phyloP scores from a whole-genome alignment of 2,797 vertebrate genomes.

The Knipowitschia caucasica region DNA sequence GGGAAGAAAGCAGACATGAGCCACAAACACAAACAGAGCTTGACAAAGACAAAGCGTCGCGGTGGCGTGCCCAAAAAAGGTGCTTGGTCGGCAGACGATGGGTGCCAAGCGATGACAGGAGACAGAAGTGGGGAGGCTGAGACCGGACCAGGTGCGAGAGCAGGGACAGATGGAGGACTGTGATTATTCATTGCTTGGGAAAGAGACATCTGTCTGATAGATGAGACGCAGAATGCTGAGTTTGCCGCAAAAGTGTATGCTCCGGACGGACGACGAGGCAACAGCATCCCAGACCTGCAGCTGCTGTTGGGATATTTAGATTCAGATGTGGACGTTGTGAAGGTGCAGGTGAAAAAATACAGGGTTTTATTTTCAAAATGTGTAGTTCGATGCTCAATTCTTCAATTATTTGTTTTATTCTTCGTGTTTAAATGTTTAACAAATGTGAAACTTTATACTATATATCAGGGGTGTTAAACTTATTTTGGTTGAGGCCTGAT shows the following conservation, averaged over 20 bases:
- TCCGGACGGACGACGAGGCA: slow-evolving; percentile 30
- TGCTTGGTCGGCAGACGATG: slow-evolving; percentile 65
- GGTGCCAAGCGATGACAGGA: slow-evolving; percentile 60
- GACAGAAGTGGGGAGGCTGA: slow-evolving; percentile 70
- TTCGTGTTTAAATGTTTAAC: no score
- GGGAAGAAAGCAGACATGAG: slow-evolving; percentile 26
- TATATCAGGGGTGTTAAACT: no score
- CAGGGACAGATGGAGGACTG: slow-evolving; percentile 65
- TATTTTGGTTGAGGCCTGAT: no score
- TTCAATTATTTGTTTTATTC: no score
- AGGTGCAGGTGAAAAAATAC: no score
- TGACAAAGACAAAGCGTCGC: slow-evolving; percentile 60
- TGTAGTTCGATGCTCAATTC: no score
- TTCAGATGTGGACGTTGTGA: no score
- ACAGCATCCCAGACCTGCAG: slow-evolving; percentile 21
- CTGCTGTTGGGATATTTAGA: slow-evolving; percentile 10
- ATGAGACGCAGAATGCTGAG: slow-evolving; percentile 71
- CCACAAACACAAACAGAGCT: slow-evolving; percentile 45
- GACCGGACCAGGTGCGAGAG: slow-evolving; percentile 69
- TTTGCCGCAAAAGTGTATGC: slow-evolving; percentile 53
- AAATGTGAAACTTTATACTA: no score
- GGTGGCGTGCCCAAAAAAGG: slow-evolving; percentile 50
- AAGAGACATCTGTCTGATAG: slow-evolving; percentile 74
- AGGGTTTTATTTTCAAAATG: no score
- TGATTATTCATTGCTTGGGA: slow-evolving; percentile 75